Base-by-base conservation (phyloP, 2,113 vertebrate species). In the Canis aureus region DNA sequence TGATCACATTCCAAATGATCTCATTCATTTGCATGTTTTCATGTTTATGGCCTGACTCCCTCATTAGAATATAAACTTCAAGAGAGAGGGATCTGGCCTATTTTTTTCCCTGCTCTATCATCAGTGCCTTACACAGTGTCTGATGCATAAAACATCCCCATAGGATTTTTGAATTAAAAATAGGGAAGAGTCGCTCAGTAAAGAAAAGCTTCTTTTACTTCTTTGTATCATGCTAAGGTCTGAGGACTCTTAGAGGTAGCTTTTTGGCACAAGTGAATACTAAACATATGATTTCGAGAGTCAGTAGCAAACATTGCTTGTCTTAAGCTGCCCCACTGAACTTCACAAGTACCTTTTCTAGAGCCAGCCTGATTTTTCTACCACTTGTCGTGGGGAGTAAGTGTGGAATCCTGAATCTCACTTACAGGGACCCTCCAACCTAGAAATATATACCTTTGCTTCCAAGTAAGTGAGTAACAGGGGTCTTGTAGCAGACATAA, bases 11-110 rank as follows among this genome's bases (percentile, higher is more conserved):
- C 66, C 62, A 91, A 32, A 95, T 74, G 62, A 86, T 96, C 82
- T 96, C 91, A 59, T 74, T 93, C 71, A 94, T 97, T 94, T 95
- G 55, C 86, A 91, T 92, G 94, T 93, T 88, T 97, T 95, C 74
- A n/a, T 88, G 87, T 96, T 89, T 83, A 43, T 92, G 82, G 60
- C 89, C 89, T 91, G 73, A 92, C 53, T 95, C 71, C 16, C 25
- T 93, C 80, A 89, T 95, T 97, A 91, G 64, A 91, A 95, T 93
- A 86, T 49, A 86, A 79, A 96, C 76, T 91, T 89, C 38, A 79
- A 91, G 96, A 88, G 89, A 94, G 55, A 76, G 19, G 59, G 71
- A 78, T 78, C 71, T 82, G 8, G 23, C 67, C 95, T 91, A 17
- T 85, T 78, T 59, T 8, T 38, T 23, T 2, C 43, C 20, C 22